Conservation (phyloP, 1,140 invertebrate genomes). For the Macrobrachium rosenbergii region DNA sequence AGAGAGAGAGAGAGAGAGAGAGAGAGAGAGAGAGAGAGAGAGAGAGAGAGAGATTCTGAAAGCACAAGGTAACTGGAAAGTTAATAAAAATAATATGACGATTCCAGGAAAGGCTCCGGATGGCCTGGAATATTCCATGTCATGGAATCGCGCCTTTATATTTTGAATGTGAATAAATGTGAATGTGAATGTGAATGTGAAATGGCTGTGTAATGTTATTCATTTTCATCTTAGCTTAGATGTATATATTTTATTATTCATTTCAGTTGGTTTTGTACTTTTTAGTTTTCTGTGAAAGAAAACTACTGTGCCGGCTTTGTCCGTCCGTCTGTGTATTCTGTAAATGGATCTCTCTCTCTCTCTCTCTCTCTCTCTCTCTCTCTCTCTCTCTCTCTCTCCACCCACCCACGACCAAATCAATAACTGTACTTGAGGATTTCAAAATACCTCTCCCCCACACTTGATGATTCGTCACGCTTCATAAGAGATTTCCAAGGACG, state of each 20-base stretch:
- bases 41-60: too few species aligned
- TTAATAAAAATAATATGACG: background rate
- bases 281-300: too few species aligned
- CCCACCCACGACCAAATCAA: too few species aligned
- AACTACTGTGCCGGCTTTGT: too few species aligned
- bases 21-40: background rate
- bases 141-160: background rate
- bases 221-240: background rate
- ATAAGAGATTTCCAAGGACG: too few species aligned
- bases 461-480: too few species aligned
- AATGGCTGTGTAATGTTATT: background rate
- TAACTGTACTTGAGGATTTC: too few species aligned
- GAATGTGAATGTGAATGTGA: background rate
- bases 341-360: too few species aligned
- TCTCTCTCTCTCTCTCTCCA: background rate
- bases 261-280: background rate
- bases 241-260: background rate
- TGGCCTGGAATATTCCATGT: background rate
- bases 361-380: background rate
- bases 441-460: too few species aligned
- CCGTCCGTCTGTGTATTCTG: too few species aligned
- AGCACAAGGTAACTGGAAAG: too few species aligned
- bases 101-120: background rate
- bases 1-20: background rate
- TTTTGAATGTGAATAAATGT: background rate